Evolutionary conservation across 2,888 invertebrate genomes (phyloP).

Genomic region (Pardosa pseudoannulata): DNA sequence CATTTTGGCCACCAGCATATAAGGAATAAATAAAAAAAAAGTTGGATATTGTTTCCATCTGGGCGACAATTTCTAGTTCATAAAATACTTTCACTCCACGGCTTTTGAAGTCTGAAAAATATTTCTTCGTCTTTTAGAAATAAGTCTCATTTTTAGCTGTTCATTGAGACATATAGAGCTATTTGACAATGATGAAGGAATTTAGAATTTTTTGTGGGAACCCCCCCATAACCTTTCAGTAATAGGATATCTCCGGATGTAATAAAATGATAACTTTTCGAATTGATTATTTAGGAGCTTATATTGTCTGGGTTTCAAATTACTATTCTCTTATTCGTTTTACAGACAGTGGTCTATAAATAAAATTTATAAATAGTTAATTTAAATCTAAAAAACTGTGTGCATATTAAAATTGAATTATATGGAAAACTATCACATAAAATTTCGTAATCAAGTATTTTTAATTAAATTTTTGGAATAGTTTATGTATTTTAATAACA

Average conservation of each 20-base stretch:
- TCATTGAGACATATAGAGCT: conserved; percentile 40
- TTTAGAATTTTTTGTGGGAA: conserved; percentile 16
- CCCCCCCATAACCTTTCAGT: conserved; percentile 2
- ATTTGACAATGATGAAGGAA: conserved; percentile 41
- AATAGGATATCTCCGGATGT: conserved; percentile 21
- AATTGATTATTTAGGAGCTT: conserved; percentile 17
- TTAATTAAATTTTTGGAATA: too few relatives aligned
- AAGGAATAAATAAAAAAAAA: conserved; percentile 62
- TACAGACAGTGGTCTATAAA: too few relatives aligned
- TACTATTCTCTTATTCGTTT: too few relatives aligned
- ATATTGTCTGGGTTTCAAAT: too few relatives aligned
- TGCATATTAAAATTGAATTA: too few relatives aligned
- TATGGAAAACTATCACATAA: too few relatives aligned
- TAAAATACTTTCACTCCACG: conserved; percentile 59
- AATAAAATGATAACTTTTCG: conserved; percentile 40
- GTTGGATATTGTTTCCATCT: conserved; percentile 69
- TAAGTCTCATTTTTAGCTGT: conserved; percentile 51
- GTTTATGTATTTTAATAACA: too few relatives aligned
- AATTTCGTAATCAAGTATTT: too few relatives aligned
- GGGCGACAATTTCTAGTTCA: conserved; percentile 66
- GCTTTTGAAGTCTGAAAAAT: conserved; percentile 49
- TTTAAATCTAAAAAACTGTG: too few relatives aligned
- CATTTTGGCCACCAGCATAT: conserved; percentile 56
- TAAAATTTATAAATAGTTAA: too few relatives aligned
- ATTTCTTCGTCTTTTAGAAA: conserved; percentile 55